Evolutionary conservation across 1,140 invertebrate species (phyloP).

Genomic region (Agrilus planipennis): DNA sequence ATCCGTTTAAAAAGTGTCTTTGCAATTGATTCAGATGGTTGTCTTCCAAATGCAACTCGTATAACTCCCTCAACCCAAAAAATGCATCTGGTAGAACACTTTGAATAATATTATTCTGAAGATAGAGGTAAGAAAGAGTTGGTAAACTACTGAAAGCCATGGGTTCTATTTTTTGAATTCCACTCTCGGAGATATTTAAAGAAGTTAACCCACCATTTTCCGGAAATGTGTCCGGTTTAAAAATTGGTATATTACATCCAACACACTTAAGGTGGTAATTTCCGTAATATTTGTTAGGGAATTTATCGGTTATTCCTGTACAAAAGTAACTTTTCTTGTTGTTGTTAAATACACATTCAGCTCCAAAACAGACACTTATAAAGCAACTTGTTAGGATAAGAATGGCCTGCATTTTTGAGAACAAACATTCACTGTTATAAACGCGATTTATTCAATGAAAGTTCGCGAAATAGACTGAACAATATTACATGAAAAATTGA

Average conservation of each 20-base stretch:
- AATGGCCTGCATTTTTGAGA: too few species aligned
- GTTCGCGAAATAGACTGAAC: too few species aligned
- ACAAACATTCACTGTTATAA: too few species aligned
- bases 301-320: conserved; percentile 17
- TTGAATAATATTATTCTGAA: conserved; percentile 21
- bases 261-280: conserved; percentile 22
- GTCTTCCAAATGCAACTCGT: conserved; percentile 22
- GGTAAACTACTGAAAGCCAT: conserved; percentile 19
- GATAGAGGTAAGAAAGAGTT: conserved; percentile 20
- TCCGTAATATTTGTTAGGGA: conserved; percentile 23
- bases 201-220: conserved; percentile 17
- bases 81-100: conserved; percentile 21
- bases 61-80: conserved; percentile 17
- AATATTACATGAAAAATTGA: too few species aligned
- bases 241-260: conserved; percentile 19
- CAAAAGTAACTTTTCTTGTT: conserved; percentile 19
- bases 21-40: conserved; percentile 19
- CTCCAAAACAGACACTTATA: too few species aligned
- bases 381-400: too few species aligned
- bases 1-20: conserved; percentile 19
- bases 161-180: conserved; percentile 14
- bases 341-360: background rate
- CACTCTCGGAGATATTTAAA: conserved; percentile 22
- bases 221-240: conserved; percentile 19
- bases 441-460: too few species aligned